Base-by-base conservation (phyloP, 1,140 invertebrate genomes). In the Nylanderia fulva region DNA sequence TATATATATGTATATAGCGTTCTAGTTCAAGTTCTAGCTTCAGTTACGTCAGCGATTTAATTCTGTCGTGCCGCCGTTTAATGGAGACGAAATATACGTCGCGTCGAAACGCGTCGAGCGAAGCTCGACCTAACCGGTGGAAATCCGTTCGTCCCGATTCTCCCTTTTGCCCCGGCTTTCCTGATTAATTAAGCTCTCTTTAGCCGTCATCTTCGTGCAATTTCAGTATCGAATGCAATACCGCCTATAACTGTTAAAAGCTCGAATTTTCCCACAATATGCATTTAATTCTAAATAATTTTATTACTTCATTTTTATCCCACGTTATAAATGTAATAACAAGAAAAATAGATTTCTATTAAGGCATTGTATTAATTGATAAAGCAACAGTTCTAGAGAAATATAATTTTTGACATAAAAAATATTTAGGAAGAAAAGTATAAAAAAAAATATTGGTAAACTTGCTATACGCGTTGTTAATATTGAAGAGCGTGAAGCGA, bases 1-100 rank as follows among this genome's bases (percentile, higher is more conserved):
- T n/a, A n/a, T n/a, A n/a, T n/a, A n/a, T n/a, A n/a, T n/a, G n/a
- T n/a, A n/a, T n/a, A 71, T 56, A 71, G 15, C 29, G 9, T 29
- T 39, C 52, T 33, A 71, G 39, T 87, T 82, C 52, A 66, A 45
- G 29, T 33, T 33, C 33, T 82, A 33, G 18, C 24, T 75, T 69
- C 64, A 42, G 63, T 87, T 69, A 86, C 85, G 52, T 87, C 63
- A 75, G 45, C 39, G 29, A 86, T 84, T 88, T 87, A 86, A 86
- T 88, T 88, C 39, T 76, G 85, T 86, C 77, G 27, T 24, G 27
- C 21, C 52, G 42, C 3, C 9, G 24, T 39, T 7, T 75, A 85
- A 33, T 56, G 33, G 52, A 86, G 84, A 75, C 52, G 42, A 69
- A 85, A 39, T 56, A 66, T 24, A 54, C 39, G 21, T 56, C 58